These are phyloP conservation scores for Sesia apiformis DNA, from an alignment of 2,888 invertebrate genomes.

Conservation along the genomic window DNA sequence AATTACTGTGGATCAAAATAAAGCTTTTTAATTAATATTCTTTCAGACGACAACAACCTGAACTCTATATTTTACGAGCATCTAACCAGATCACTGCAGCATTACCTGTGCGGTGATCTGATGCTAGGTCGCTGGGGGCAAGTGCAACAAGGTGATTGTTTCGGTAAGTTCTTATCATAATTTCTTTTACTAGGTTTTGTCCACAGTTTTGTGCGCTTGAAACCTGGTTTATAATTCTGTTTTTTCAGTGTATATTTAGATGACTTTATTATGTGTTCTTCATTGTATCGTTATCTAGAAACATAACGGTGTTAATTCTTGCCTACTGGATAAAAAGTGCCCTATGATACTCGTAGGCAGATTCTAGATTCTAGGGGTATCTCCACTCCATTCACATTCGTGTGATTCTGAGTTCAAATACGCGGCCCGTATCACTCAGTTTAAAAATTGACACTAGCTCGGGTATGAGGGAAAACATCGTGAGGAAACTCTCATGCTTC, in stretches of 20 bases:
- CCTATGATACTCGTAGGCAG: too few relatives aligned
- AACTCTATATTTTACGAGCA: slow-evolving; percentile 99
- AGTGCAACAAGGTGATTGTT: slow-evolving; percentile 97
- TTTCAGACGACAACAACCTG: slow-evolving; percentile 95
- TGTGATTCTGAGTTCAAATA: too few relatives aligned
- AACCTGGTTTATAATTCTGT: neutral
- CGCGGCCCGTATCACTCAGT: too few relatives aligned
- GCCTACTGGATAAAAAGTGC: too few relatives aligned
- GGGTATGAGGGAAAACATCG: too few relatives aligned
- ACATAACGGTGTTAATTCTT: too few relatives aligned
- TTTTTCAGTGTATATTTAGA: neutral
- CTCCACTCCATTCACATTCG: too few relatives aligned
- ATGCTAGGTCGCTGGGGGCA: slow-evolving; percentile 96
- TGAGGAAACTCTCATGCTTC: too few relatives aligned
- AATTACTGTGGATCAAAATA: neutral
- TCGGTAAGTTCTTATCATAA: slow-evolving; percentile 50
- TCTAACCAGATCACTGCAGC: slow-evolving; percentile 95
- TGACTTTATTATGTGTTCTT: too few relatives aligned
- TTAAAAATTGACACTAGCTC: too few relatives aligned
- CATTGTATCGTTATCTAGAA: too few relatives aligned
- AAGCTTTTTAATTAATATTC: neutral
- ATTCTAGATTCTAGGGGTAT: too few relatives aligned
- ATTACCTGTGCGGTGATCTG: slow-evolving; percentile 95
- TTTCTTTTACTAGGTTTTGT: neutral
- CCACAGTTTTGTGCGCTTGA: neutral